These are phyloP conservation scores for Rhegmatorhina hoffmannsi DNA, from an alignment of 2,113 vertebrate species.

Conservation along the genomic window DNA sequence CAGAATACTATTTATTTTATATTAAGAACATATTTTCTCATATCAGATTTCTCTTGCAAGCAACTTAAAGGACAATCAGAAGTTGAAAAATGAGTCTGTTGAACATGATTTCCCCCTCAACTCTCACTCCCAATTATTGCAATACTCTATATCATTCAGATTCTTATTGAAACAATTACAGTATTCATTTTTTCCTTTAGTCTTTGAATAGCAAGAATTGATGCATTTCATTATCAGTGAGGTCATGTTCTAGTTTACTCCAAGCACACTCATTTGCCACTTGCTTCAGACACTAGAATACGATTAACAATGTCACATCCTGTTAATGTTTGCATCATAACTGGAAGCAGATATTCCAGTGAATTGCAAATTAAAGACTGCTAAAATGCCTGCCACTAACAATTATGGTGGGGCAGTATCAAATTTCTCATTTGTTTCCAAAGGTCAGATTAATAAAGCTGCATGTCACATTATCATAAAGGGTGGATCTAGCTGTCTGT, in stretches of 20 bases:
- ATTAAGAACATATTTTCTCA: background rate
- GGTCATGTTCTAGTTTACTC: constrained; percentile 24
- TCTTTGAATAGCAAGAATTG: background rate
- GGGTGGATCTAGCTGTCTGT: constrained; percentile 78
- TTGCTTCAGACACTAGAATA: background rate
- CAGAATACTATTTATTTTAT: constrained; percentile 6
- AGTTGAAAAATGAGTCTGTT: constrained; percentile 2
- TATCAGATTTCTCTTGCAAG: background rate
- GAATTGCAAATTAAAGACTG: constrained; percentile 76
- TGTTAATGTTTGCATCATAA: constrained; percentile 66
- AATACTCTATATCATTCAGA: background rate
- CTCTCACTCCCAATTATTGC: background rate
- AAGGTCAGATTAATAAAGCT: constrained; percentile 86
- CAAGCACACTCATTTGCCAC: background rate
- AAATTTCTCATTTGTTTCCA: constrained; percentile 78
- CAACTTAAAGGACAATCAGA: background rate
- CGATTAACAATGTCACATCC: constrained; percentile 49
- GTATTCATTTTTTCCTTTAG: constrained; percentile 1
- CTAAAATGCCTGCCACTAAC: constrained; percentile 79
- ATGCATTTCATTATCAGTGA: constrained; percentile 41
- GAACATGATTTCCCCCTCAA: background rate
- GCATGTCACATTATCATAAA: constrained; percentile 82
- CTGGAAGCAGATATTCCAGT: constrained; percentile 71
- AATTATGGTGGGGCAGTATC: constrained; percentile 75
- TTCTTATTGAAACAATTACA: constrained; percentile 3